Evolutionary conservation across 2,113 vertebrate genomes (phyloP), one percentile per base, ranked within the genome.

Genomic region (Enhydra lutris): DNA sequence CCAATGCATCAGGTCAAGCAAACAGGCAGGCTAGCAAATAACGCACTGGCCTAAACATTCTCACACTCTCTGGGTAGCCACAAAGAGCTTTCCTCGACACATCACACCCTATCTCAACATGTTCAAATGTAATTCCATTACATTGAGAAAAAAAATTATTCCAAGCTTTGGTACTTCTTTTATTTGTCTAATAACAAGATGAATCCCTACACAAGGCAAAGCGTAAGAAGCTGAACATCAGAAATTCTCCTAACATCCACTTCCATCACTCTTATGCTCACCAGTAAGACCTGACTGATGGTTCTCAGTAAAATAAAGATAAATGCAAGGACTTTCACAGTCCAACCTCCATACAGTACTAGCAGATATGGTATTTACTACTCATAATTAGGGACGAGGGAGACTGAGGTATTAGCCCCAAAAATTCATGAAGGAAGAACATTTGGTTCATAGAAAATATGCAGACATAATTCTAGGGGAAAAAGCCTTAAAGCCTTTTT

Each of bases 21-120:
- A 90, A 71, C 91, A 85, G 55, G 71, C 96, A 94, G 96, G 94
- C 93, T 93, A 93, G 94, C 85, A 97, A 97, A 97, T 91, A 96
- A 97, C 4, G 3, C 55, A 10, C 61, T 42, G 67, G 76, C 73
- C 76, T 78, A 78, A 86, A 96, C 79, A 91, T 91, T 82, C 93
- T 96, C 94, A 91, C 91, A 67, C 65, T 93, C 84, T 97, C 95
- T 89, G 83, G 78, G 69, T 71, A 94, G 50, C 78, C 36, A 69
- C 92, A 91, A 85, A 93, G 81, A 94, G 47, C 67, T 79, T 12
- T 74, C 71, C 82, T 93, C 82, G 36, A 69, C 81, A 73, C 18
- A 80, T 23, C 79, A 73, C 63, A 52, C 67, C 20, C 69, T 63
- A 74, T 50, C 65, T 76, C 73, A 69, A 59, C 73, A 93, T 69